Evolutionary conservation across 2,888 invertebrate species (phyloP), one percentile per base, ranked within the genome.

Genomic region (Artemia sinica): DNA sequence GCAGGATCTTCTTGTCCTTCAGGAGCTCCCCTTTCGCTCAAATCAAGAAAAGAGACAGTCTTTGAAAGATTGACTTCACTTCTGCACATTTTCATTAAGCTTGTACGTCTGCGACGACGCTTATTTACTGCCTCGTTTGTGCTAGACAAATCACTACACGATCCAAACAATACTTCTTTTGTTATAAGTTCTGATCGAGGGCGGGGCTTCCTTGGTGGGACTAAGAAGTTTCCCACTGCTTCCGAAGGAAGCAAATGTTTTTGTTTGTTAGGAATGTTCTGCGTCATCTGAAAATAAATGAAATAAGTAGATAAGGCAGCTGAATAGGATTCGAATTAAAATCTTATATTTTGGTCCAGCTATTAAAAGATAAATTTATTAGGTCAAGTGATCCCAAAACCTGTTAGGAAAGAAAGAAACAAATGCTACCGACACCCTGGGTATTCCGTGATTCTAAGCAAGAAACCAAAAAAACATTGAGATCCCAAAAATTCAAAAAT

Each of bases 1-100:
- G 63, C 63, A 58, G 63, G 63, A 28, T 58, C 63, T 28, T 58
- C 63, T 58, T 58, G 63, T 8, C 63, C 63, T 58, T 58, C 63
- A 18, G 63, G 63, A 18, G 63, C 63, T 10, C 63, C 63, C 11
- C 63, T n/a, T 10, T 58, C 63, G 28, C 63, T 58, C 63, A 58
- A 58, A 10, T 58, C 63, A 8, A 58, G 28, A 58, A 58, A 18
- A 2, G 63, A 58, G 14, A 18, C 63, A 18, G 63, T 58, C 63
- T 58, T 58, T 58, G 14, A 28, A n/a, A 58, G 63, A 28, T 58
- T 58, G 63, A 58, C 28, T 58, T 58, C 63, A 58, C 63, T 58
- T 58, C 28, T 58, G 63, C n/a, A 58, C 14, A 18, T 58, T 58
- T 58, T 58, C 2, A 58, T n/a, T 11, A 58, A 10, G 28, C 63